These are phyloP conservation scores for Montipora efflorescens DNA, from an alignment of 64 coral and sea anemone species.

Conservation along the genomic window DNA sequence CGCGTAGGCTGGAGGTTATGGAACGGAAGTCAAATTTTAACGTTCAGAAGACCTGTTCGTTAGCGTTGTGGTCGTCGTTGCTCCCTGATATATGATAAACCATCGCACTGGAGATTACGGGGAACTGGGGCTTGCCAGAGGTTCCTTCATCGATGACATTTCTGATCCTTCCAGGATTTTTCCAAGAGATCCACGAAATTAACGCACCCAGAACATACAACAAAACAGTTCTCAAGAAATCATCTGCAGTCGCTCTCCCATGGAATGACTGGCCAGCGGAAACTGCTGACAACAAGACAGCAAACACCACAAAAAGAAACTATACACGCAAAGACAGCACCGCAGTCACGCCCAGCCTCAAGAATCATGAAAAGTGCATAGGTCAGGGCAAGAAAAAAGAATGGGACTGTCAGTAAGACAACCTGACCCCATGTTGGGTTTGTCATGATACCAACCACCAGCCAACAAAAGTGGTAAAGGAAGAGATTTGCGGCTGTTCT, in stretches of 20 bases:
- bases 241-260: not conserved
- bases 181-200: not conserved
- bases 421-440: not conserved
- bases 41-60: no score
- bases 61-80: no score
- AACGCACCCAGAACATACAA: not conserved
- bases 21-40: no score
- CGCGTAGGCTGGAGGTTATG: no score
- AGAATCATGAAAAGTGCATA: not conserved
- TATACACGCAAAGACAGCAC: not conserved
- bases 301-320: not conserved
- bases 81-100: no score
- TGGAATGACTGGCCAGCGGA: not conserved
- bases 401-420: not conserved
- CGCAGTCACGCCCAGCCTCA: no score
- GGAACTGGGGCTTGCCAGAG: no score
- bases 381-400: conserved; percentile 1
- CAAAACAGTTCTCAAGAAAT: not conserved
- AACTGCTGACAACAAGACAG: not conserved
- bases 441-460: conserved; percentile 6
- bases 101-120: no score
- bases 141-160: no score
- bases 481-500: not conserved
- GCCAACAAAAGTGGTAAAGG: conserved; percentile 13
- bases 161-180: no score